Evolutionary conservation across 2,888 invertebrate genomes (phyloP).

Genomic region (Himalopsyche japonica): DNA sequence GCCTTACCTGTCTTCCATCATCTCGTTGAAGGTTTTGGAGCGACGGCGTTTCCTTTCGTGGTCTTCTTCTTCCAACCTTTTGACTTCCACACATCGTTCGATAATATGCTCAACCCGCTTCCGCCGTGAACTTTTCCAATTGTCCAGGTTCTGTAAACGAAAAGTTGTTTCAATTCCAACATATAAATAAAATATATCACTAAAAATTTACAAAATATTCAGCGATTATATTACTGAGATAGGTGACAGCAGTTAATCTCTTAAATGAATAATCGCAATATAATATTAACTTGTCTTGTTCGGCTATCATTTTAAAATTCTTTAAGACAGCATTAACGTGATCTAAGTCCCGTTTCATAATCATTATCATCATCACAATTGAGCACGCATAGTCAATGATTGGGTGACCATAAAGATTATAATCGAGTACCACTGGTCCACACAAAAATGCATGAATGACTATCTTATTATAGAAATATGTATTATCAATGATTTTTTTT

Average conservation of each 20-base stretch:
- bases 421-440: no score
- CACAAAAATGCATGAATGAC: no score
- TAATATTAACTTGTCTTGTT: neutral
- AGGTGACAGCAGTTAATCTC: neutral
- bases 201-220: neutral
- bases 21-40: slow-evolving; percentile 93
- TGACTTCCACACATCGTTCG: slow-evolving; percentile 86
- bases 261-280: neutral
- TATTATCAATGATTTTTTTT: no score
- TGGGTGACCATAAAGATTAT: neutral
- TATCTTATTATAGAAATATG: no score
- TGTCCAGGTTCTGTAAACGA: slow-evolving; percentile 80
- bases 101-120: slow-evolving; percentile 91
- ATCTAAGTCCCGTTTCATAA: no score
- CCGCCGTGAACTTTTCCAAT: slow-evolving; percentile 91
- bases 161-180: slow-evolving; percentile 9
- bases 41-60: slow-evolving; percentile 71
- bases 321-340: neutral
- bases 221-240: neutral
- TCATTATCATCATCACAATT: neutral
- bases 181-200: slow-evolving; percentile 6
- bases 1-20: slow-evolving; percentile 83
- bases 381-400: neutral
- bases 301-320: neutral
- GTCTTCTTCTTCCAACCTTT: slow-evolving; percentile 81